phyloP scores from a whole-genome alignment of 2,888 invertebrate genomes.

The Ditula angustiorana region DNA sequence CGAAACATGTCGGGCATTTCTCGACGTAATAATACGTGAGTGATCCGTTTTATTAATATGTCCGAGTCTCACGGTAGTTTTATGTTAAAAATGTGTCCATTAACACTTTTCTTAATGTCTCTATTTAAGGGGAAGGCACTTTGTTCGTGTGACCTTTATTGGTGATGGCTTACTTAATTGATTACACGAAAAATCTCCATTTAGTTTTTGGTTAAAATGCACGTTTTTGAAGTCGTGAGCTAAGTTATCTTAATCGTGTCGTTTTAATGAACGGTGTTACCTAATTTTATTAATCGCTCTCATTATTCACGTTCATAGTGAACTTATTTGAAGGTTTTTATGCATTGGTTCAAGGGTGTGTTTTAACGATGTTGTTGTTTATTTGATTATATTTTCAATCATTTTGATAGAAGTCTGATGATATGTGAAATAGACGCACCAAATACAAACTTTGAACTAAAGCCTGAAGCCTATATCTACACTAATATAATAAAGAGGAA shows the following conservation, averaged over 20 bases:
- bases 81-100: too few species aligned
- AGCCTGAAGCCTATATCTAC: too few species aligned
- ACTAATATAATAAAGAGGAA: too few species aligned
- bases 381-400: neutral
- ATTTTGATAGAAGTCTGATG: too few species aligned
- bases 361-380: neutral
- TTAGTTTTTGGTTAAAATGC: neutral
- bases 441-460: too few species aligned
- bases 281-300: slow-evolving; percentile 8
- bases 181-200: neutral
- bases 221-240: neutral
- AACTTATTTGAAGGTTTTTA: slow-evolving; percentile 4
- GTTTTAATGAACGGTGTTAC: neutral
- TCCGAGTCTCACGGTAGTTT: too few species aligned
- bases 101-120: too few species aligned
- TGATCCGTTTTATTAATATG: too few species aligned
- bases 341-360: neutral
- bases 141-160: neutral
- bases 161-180: neutral
- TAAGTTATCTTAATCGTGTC: slow-evolving; percentile 1
- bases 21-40: too few species aligned
- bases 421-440: too few species aligned
- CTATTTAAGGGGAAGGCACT: too few species aligned
- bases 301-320: slow-evolving; percentile 2
- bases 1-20: too few species aligned